A percentile compares a stretch with the other conserved stretches of the same genome.
These are phyloP conservation scores for Pogonomyrmex barbatus DNA, from an alignment of 1,140 invertebrate genomes.

Conservation along the genomic window DNA sequence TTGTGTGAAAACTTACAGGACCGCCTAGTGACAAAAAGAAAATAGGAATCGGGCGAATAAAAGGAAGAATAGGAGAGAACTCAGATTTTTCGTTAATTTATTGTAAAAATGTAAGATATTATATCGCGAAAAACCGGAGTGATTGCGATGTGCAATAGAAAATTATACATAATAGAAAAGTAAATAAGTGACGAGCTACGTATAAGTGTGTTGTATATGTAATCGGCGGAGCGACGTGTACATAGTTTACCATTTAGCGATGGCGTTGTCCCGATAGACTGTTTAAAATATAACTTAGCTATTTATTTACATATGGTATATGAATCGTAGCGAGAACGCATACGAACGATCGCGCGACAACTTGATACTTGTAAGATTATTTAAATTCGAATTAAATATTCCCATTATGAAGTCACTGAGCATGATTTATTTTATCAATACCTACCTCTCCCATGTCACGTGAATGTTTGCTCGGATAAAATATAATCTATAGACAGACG, in stretches of 20 bases:
- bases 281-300: conserved; percentile 85
- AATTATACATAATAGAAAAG: conserved; percentile 75
- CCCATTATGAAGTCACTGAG: conserved; percentile 77
- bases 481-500: neutral
- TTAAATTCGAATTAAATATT: conserved; percentile 86
- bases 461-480: conserved; percentile 26
- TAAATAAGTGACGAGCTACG: conserved; percentile 73
- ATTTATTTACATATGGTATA: conserved; percentile 84
- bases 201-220: conserved; percentile 75
- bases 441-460: conserved; percentile 10
- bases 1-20: conserved; percentile 27
- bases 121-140: conserved; percentile 67
- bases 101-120: conserved; percentile 85
- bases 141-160: conserved; percentile 85
- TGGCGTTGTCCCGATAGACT: conserved; percentile 84
- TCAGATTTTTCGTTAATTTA: conserved; percentile 81
- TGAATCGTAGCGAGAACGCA: conserved; percentile 64
- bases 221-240: conserved; percentile 78
- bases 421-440: conserved; percentile 62
- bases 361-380: conserved; percentile 82
- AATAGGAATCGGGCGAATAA: conserved; percentile 17
- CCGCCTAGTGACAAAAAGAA: neutral
- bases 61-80: neutral
- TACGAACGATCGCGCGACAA: conserved; percentile 67
- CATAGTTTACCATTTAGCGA: conserved; percentile 81